phyloP scores from a whole-genome alignment of 92 coral and sea anemone genomes.

The Phenganax stokvisi region DNA sequence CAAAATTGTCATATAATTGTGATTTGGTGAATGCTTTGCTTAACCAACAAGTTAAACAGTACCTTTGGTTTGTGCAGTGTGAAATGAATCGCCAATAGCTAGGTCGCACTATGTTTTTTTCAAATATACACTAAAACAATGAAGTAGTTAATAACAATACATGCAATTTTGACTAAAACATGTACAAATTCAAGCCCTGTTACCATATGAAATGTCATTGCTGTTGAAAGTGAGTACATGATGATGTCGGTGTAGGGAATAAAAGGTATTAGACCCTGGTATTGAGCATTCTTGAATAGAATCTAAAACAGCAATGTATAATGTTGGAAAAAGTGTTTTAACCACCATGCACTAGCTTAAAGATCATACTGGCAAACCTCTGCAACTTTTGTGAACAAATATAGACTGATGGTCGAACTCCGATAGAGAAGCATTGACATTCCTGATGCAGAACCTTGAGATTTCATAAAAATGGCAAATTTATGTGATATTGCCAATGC shows the following conservation, averaged over 20 bases:
- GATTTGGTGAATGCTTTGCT: not conserved
- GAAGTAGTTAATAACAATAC: not conserved
- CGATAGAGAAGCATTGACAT: slow-evolving; percentile 80
- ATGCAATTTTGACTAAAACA: not conserved
- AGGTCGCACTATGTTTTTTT: slow-evolving; percentile 70
- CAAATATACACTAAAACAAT: slow-evolving; percentile 55
- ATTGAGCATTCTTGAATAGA: slow-evolving; percentile 62
- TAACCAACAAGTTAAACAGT: not conserved
- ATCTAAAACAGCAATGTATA: slow-evolving; percentile 42
- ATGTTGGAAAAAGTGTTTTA: not conserved
- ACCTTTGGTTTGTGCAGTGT: slow-evolving; percentile 72
- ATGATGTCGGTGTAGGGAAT: slow-evolving; percentile 69
- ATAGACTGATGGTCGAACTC: slow-evolving; percentile 74
- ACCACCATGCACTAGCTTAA: not conserved
- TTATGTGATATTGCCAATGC: not conserved
- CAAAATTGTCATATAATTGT: not conserved
- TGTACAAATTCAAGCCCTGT: not conserved
- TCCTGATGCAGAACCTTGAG: slow-evolving; percentile 73
- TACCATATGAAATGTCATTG: slow-evolving; percentile 79
- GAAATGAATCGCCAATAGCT: slow-evolving; percentile 77
- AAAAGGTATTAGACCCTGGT: slow-evolving; percentile 65
- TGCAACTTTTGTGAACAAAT: slow-evolving; percentile 74
- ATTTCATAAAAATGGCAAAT: not conserved
- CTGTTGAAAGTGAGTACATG: slow-evolving; percentile 72
- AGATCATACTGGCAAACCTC: slow-evolving; percentile 54